Conservation (phyloP, 1,140 invertebrate species). For the Bombus turneri region DNA sequence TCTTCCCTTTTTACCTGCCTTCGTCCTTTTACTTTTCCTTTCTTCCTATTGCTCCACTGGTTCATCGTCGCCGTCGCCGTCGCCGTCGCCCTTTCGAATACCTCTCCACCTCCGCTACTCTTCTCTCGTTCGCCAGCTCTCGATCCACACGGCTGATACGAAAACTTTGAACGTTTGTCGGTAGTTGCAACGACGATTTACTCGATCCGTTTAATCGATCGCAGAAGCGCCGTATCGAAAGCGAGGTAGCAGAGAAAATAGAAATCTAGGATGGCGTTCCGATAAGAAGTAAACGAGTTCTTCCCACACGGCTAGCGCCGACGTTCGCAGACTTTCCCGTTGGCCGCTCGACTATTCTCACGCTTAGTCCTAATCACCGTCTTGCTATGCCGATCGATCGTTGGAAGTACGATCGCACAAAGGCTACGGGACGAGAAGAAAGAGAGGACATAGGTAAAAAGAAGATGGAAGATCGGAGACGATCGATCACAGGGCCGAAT, state of each 20-base stretch:
- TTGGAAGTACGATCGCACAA: background rate
- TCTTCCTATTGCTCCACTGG: background rate
- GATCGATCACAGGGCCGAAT: slow-evolving; percentile 39
- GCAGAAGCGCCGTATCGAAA: background rate
- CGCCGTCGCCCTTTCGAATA: slow-evolving; percentile 5
- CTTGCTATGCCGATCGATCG: slow-evolving; percentile 9
- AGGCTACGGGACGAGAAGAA: background rate
- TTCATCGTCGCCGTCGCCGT: background rate
- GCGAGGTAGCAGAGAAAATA: background rate
- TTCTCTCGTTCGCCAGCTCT: slow-evolving; percentile 32
- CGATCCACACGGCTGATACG: slow-evolving; percentile 3
- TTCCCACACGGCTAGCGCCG: slow-evolving; percentile 43
- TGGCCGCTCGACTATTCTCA: slow-evolving; percentile 38
- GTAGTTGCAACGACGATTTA: no score
- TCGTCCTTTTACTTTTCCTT: slow-evolving; percentile 17
- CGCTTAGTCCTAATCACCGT: slow-evolving; percentile 12
- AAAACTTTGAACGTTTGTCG: no score
- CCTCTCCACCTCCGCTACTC: background rate
- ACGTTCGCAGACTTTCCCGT: background rate
- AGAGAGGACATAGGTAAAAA: rapidly evolving
- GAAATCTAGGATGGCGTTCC: slow-evolving; percentile 26
- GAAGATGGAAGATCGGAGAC: background rate
- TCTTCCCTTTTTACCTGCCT: slow-evolving; percentile 51
- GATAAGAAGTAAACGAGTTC: slow-evolving; percentile 55
- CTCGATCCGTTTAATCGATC: background rate